Percentiles rank a stretch among this genome's conserved stretches.
These are phyloP conservation scores for Eurypyga helias DNA, from an alignment of 2,113 vertebrate genomes.

Conservation along the genomic window DNA sequence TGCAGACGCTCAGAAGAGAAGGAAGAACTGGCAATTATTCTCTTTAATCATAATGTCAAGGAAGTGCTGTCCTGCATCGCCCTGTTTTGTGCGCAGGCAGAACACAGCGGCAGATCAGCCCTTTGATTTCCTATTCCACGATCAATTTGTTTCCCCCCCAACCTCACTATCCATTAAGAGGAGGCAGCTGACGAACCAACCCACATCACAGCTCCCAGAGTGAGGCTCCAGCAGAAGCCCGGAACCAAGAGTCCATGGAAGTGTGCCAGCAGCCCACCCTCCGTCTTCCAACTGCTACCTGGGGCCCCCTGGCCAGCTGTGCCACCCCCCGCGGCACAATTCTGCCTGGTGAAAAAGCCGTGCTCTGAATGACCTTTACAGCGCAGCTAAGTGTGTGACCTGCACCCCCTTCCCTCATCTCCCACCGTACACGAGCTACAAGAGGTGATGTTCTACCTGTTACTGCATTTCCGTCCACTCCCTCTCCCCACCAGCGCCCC, in stretches of 20 bases:
- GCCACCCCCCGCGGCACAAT: neutral
- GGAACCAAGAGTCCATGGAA: fast-evolving
- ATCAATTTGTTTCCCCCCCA: neutral
- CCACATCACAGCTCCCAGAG: neutral
- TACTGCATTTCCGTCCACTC: neutral
- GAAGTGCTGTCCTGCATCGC: neutral
- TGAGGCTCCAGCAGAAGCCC: neutral
- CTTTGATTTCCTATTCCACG: neutral
- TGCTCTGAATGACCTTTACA: fast-evolving
- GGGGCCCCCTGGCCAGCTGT: neutral
- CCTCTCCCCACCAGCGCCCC: neutral
- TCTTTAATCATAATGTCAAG: neutral
- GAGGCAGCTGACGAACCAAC: neutral
- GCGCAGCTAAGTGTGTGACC: neutral
- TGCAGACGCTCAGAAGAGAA: neutral
- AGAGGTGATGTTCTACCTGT: neutral
- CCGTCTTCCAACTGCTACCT: neutral
- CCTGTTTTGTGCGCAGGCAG: neutral
- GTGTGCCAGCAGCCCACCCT: neutral
- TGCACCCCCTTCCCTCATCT: neutral
- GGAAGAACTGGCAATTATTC: neutral
- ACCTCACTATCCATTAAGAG: neutral
- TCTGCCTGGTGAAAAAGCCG: neutral
- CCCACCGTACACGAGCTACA: neutral
- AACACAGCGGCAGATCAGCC: neutral